Conservation (phyloP, 2,888 invertebrate species). For the Epiblema foenella region DNA sequence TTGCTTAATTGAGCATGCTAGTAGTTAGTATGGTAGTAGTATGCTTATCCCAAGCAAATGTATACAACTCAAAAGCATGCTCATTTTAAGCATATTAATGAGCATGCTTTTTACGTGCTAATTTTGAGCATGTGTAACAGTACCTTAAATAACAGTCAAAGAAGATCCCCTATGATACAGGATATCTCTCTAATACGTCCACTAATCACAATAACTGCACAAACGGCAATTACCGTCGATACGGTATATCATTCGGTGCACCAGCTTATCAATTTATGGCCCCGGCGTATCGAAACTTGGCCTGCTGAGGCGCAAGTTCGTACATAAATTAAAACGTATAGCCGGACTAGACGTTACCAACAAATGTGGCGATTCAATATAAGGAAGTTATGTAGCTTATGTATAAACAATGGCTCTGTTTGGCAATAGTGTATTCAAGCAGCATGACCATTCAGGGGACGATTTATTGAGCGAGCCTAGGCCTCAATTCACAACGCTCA, state of each 20-base stretch:
- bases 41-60: too few species aligned
- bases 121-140: too few species aligned
- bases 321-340: slow-evolving; percentile 44
- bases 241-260: slow-evolving; percentile 38
- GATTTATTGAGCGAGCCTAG: too few species aligned
- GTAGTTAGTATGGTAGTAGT: too few species aligned
- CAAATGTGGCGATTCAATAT: slow-evolving; percentile 38
- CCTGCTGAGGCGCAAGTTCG: slow-evolving; percentile 32
- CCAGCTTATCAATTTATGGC: slow-evolving; percentile 47
- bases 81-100: too few species aligned
- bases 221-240: slow-evolving; percentile 39
- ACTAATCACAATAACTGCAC: slow-evolving; percentile 40
- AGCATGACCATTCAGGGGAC: too few species aligned
- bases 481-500: too few species aligned
- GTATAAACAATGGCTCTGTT: neutral
- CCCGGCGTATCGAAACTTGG: slow-evolving; percentile 45
- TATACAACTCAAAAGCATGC: too few species aligned
- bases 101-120: too few species aligned
- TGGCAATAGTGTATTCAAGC: neutral
- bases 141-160: slow-evolving; percentile 1
- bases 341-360: slow-evolving; percentile 36
- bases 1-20: too few species aligned
- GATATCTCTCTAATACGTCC: slow-evolving; percentile 30
- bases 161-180: neutral
- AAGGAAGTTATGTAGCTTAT: slow-evolving; percentile 6